A percentile compares a stretch with the other conserved stretches of the same genome.
Conservation (phyloP, 2,888 invertebrate species). For the Acanthosoma haemorrhoidale region DNA sequence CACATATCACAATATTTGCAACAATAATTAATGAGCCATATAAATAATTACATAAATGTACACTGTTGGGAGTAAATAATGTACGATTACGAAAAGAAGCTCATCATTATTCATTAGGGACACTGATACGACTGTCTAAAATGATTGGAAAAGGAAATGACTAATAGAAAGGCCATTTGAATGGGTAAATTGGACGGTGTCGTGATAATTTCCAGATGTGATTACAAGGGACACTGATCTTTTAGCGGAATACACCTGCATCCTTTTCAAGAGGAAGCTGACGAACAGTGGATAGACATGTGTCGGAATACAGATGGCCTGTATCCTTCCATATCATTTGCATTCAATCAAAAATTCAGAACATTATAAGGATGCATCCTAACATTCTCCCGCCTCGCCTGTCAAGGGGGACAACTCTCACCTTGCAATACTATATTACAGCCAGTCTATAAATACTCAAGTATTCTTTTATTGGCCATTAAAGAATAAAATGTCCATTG, state of each 20-base stretch:
- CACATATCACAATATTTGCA: too few relatives aligned
- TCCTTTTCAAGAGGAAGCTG: slow-evolving; percentile 19
- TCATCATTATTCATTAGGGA: neutral
- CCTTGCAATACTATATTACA: too few relatives aligned
- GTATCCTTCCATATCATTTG: neutral
- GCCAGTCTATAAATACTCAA: too few relatives aligned
- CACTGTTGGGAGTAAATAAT: too few relatives aligned
- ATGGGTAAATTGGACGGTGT: neutral
- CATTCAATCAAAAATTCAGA: slow-evolving; percentile 19
- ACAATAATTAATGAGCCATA: too few relatives aligned
- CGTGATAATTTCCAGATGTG: neutral
- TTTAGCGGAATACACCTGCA: neutral
- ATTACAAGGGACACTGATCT: slow-evolving; percentile 6
- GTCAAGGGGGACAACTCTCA: too few relatives aligned
- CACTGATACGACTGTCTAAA: neutral
- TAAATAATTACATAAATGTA: too few relatives aligned
- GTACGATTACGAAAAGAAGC: too few relatives aligned
- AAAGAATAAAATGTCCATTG: too few relatives aligned
- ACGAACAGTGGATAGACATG: neutral
- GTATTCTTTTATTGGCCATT: too few relatives aligned
- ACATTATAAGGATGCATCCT: slow-evolving; percentile 20
- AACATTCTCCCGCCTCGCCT: neutral
- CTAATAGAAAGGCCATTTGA: neutral
- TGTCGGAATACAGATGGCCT: neutral
- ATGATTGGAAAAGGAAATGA: neutral